Evolutionary conservation across 2,888 invertebrate genomes (phyloP).

Genomic region (Phaonia tiefii): DNA sequence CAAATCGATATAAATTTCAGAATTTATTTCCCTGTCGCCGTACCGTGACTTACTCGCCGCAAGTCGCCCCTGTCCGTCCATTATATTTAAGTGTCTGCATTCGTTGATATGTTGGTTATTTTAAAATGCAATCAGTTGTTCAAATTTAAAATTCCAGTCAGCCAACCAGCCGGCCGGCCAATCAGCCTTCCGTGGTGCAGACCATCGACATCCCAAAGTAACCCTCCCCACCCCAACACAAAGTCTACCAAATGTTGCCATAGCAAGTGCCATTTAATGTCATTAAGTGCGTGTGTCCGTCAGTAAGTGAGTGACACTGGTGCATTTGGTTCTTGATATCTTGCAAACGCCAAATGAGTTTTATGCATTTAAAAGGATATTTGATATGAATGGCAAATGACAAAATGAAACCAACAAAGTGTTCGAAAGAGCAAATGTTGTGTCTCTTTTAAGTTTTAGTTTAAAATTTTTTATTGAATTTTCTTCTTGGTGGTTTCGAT

Average conservation of each 20-base stretch:
- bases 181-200: constrained; percentile 2
- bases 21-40: constrained; percentile 68
- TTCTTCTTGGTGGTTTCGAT: constrained; percentile 21
- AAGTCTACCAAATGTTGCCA: constrained; percentile 32
- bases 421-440: constrained; percentile 17
- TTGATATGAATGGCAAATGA: constrained; percentile 62
- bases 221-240: not conserved
- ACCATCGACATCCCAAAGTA: too few species aligned
- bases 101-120: constrained; percentile 37
- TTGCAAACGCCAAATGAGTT: constrained; percentile 65
- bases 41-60: constrained; percentile 25
- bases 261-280: constrained; percentile 70
- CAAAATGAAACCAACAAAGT: constrained; percentile 22
- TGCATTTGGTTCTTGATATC: constrained; percentile 23
- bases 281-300: constrained; percentile 49
- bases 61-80: constrained; percentile 5
- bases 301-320: not conserved
- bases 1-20: constrained; percentile 71
- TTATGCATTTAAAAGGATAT: constrained; percentile 69
- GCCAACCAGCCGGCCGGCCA: not conserved
- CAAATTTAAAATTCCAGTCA: constrained; percentile 19
- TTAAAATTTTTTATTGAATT: not conserved
- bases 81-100: constrained; percentile 36
- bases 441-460: constrained; percentile 2
- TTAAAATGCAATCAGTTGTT: constrained; percentile 36